Evolutionary conservation across 2,888 invertebrate species (phyloP).

Genomic region (Ischnura elegans): DNA sequence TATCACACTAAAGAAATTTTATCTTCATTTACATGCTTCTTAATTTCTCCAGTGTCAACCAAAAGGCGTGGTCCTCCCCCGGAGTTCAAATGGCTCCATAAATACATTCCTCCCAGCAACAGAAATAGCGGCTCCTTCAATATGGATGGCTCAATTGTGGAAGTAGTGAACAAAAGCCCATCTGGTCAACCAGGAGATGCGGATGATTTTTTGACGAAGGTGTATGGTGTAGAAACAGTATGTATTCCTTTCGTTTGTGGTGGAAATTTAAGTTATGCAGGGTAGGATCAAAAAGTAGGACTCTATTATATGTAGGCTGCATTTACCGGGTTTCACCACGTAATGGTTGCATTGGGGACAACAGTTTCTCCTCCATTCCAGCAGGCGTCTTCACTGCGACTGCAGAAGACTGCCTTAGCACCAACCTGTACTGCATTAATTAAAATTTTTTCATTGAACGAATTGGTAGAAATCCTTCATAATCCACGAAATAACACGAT

Average conservation of each 20-base stretch:
- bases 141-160: constrained; percentile 43
- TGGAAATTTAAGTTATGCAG: not conserved
- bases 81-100: constrained; percentile 81
- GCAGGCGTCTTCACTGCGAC: no score
- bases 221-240: constrained; percentile 61
- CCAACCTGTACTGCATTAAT: not conserved
- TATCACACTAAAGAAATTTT: no score
- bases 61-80: constrained; percentile 72
- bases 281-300: not conserved
- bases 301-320: no score
- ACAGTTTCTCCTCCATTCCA: no score
- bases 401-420: no score
- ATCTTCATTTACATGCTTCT: no score
- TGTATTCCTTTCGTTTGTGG: not conserved
- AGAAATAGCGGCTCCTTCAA: constrained; percentile 73
- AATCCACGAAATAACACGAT: not conserved
- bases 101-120: constrained; percentile 78
- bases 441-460: not conserved
- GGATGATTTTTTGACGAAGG: constrained; percentile 66
- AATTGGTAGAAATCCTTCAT: not conserved
- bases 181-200: constrained; percentile 70
- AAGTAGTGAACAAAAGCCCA: constrained; percentile 9
- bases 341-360: no score
- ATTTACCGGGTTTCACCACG: no score
- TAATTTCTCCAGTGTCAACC: constrained; percentile 72